A percentile compares a stretch with the other conserved stretches of the same genome.
These are phyloP conservation scores for Picus viridis DNA, from an alignment of 2,797 vertebrate species.

Conservation along the genomic window DNA sequence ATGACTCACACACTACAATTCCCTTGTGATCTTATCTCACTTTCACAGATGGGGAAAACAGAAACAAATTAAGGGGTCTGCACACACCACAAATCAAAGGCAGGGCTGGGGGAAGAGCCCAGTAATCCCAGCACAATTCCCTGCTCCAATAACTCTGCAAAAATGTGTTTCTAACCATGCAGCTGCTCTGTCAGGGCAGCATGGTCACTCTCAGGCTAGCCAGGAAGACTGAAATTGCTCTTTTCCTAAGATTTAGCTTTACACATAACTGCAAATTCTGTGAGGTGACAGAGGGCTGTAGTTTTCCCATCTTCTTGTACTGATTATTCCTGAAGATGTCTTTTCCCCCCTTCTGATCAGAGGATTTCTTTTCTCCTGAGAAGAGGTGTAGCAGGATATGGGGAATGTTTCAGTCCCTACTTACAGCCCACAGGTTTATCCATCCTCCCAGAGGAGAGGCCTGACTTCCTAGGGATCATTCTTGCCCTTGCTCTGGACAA, in stretches of 20 bases:
- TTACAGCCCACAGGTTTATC: background rate
- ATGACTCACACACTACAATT: conserved; percentile 22
- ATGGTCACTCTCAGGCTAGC: background rate
- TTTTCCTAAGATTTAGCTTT: conserved; percentile 2
- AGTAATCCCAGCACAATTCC: conserved; percentile 3
- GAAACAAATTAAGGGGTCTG: conserved; percentile 43
- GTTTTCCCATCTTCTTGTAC: background rate
- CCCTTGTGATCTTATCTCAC: conserved; percentile 51
- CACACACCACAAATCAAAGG: conserved; percentile 49
- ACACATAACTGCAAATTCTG: background rate
- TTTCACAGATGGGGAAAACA: conserved; percentile 56
- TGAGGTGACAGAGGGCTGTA: background rate
- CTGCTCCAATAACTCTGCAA: background rate
- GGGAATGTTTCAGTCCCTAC: background rate
- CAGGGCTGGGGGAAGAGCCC: background rate
- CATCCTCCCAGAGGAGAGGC: background rate
- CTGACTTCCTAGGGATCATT: background rate
- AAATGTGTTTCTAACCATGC: background rate
- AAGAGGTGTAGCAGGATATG: background rate
- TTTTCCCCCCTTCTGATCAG: background rate
- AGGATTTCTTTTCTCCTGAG: background rate
- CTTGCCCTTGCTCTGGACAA: background rate
- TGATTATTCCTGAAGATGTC: background rate
- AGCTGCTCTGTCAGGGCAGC: background rate
- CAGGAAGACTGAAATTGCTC: background rate